Evolutionary conservation across 2,797 vertebrate genomes (phyloP), one percentile per base, ranked within the genome.

Genomic region (Xiphophorus birchmanni): DNA sequence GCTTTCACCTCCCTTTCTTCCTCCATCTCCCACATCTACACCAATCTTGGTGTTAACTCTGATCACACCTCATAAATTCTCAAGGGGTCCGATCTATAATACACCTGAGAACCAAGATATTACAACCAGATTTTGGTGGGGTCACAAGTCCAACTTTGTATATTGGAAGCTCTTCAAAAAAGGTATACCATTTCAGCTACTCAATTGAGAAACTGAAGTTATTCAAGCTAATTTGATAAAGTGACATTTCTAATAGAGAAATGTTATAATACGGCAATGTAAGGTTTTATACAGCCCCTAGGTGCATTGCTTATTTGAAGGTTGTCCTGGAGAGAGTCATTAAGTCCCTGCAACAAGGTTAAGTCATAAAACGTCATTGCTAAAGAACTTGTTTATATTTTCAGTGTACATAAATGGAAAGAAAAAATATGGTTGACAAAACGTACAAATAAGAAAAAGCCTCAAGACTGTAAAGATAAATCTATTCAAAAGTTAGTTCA

Each of bases 11-110:
- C 54, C 72, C 77, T 80, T 67, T 42, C 26, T 56, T 47, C 73
- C 73, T 40, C 52, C 18, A 71, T 69, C 47, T 78, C 58, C 73
- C 54, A 56, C 2, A 5, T 48, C 23, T 42, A 79, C 81, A 85
- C 83, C 82, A 82, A 86, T 88, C 88, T 83, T 35, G 75, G 75
- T 32, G 12, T 50, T 60, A 37, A 5, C 73, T 65, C 10, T 0
- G 52, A 72, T 80, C 84, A 90, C 78, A 79, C 83, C 81, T 84
- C 80, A 73, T 40, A 52, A 84, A 11, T 71, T 81, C 81, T 79
- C 76, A 83, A 0, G 32, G 83, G 83, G 86, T 82, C 76, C n/a
- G n/a, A 74, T 5, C 78, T 15, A 73, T 54, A 75, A 29, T 29
- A 69, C 18, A n/a, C 60, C 80, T 58, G 75, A 76, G 45, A 82